Base-by-base conservation (phyloP, 30 jellyfish, hydroid and myxozoan genomes). In the Kudoa iwatai region DNA sequence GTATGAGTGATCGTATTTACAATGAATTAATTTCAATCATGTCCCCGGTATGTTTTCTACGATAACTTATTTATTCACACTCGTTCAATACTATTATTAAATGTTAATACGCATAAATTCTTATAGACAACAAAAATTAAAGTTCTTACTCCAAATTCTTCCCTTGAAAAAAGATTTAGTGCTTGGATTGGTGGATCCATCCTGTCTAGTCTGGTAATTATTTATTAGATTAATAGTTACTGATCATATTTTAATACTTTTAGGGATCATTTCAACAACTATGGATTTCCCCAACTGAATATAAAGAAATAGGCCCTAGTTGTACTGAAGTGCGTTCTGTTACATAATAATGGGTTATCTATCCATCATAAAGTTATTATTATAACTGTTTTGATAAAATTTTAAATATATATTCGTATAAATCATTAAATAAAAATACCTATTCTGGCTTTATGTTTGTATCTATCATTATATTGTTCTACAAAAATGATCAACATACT, bases 101-200 rank as follows among this genome's bases (percentile, higher is more conserved):
- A n/a, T n/a, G n/a, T n/a, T n/a, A n/a, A n/a, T n/a, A n/a, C n/a
- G n/a, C n/a, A n/a, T n/a, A n/a, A n/a, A n/a, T 30, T 30, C 12
- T 30, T 9, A 30, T 9, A 9, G n/a, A n/a, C 9, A 30, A 30
- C 38, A 30, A n/a, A 9, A 30, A 9, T 7, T n/a, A 30, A 7
- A 30, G 38, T 30, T 30, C n/a, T 30, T 30, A 30, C n/a, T 9
- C n/a, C 9, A 30, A 9, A 30, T 30, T 7, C n/a, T 30, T 55
- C 82, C 10, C 44, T 67, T 7, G 96, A 77, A 45, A 48, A 88
- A 50, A 47, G 96, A 48, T 77, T 53, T 51, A 55, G 96, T 41
- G 55, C 96, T 20, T 77, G 96, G 96, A 77, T 63, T 19, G 96
- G 96, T 18, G 96, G 96, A 16, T 77, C 96, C 22, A 77, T 77